Conservation (phyloP, 2,113 vertebrate genomes). For the Gopherus flavomarginatus region DNA sequence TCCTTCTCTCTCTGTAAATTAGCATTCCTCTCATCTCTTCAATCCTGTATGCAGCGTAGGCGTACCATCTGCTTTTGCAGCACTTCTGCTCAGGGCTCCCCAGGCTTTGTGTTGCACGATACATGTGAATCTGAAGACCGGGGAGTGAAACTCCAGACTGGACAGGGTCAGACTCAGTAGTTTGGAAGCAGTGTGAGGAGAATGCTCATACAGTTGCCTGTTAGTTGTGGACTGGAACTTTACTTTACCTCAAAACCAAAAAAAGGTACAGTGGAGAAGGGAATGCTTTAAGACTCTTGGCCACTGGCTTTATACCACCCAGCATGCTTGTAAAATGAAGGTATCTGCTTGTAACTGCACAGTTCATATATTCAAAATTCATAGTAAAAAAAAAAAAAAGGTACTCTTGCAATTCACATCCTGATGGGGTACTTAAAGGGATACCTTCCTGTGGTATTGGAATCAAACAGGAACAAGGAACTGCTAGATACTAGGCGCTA, state of each 20-base stretch:
- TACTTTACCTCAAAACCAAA: neutral
- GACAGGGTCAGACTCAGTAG: neutral
- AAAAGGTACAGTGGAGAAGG: neutral
- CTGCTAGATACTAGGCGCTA: neutral
- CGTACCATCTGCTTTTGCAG: slow-evolving; percentile 50
- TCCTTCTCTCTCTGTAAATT: neutral
- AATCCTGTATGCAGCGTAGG: neutral
- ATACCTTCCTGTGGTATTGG: neutral
- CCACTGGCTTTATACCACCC: neutral
- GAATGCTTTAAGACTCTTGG: neutral
- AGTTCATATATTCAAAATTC: neutral
- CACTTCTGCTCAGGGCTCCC: slow-evolving; percentile 11
- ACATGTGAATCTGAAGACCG: neutral
- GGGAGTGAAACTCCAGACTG: neutral
- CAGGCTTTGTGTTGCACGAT: neutral
- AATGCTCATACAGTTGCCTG: neutral
- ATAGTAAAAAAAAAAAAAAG: neutral
- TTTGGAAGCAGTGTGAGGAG: neutral
- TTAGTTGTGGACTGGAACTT: slow-evolving; percentile 9
- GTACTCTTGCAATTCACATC: neutral
- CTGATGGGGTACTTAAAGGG: neutral
- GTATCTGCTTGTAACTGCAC: neutral
- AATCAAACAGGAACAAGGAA: neutral
- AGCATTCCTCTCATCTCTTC: slow-evolving; percentile 17
- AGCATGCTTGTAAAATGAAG: neutral